Evolutionary conservation across 2,888 invertebrate species (phyloP).

Genomic region (Esperia sulphurella): DNA sequence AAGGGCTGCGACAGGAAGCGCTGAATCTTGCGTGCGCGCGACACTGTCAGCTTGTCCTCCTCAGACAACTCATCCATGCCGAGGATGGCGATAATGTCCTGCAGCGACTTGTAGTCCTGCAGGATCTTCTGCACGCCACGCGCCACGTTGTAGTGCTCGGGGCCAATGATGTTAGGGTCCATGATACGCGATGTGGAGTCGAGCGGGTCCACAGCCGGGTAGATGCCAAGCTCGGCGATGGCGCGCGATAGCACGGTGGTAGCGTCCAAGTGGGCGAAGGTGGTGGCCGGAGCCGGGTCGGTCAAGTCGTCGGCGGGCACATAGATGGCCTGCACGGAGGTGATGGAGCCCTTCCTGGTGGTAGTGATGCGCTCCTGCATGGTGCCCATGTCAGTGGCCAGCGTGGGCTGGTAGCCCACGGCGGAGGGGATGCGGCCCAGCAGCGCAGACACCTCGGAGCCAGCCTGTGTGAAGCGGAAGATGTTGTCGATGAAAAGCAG

Average conservation of each 20-base stretch:
- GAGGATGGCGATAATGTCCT: constrained; percentile 95
- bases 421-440: constrained; percentile 97
- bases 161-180: constrained; percentile 94
- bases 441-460: constrained; percentile 94
- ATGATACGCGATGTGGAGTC: constrained; percentile 97
- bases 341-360: constrained; percentile 96
- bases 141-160: constrained; percentile 93
- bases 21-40: constrained; percentile 97
- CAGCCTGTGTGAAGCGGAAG: constrained; percentile 95
- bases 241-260: constrained; percentile 96
- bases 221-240: constrained; percentile 95
- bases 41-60: constrained; percentile 95
- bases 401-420: constrained; percentile 97
- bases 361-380: constrained; percentile 99
- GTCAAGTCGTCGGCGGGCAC: constrained; percentile 98
- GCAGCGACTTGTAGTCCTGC: constrained; percentile 87
- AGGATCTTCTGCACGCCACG: constrained; percentile 95
- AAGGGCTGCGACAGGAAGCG: constrained; percentile 97
- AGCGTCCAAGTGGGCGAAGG: constrained; percentile 97
- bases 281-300: constrained; percentile 97
- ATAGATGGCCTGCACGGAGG: constrained; percentile 97
- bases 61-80: constrained; percentile 93
- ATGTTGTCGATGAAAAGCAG: constrained; percentile 98
- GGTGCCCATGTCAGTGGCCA: constrained; percentile 98
- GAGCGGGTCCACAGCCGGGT: constrained; percentile 96